Evolutionary conservation across 92 coral and sea anemone species (phyloP), one percentile per base, ranked within the genome.

Genomic region (Porites cylindrica): DNA sequence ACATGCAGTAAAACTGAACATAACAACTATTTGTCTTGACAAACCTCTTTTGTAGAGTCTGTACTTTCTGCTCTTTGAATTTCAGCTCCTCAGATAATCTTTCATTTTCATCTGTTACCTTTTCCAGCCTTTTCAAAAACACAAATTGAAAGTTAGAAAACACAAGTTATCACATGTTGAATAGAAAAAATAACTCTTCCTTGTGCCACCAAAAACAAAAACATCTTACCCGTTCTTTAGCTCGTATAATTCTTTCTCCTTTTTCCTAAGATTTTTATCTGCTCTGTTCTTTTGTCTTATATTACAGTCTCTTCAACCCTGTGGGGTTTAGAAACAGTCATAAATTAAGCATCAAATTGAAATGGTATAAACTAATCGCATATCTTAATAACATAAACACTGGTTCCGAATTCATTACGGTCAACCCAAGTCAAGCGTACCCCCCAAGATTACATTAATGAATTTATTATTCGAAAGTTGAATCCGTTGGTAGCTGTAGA

Each of bases 191-290:
- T 29, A 29, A 29, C 38, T 29, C 38, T 29, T 29, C 60, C 60
- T 13, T 0, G 13, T 7, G 10, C 10, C 60, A 13, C 60, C 60
- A 13, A 5, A 54, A 54, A 54, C 13, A 54, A 54, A 54, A 54
- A 54, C 6, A 54, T 54, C 83, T 20, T 66, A 96, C 99, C 96
- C 90, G 85, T 94, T 95, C 66, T 94, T 96, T 26, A 94, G 87
- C 47, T 96, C 99, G 82, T 95, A 90, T 26, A 90, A 64, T 76
- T 96, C 99, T 76, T 93, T 96, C 73, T 93, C 94, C 77, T 87
- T 94, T 72, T 84, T 93, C 60, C 89, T 88, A 1, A 90, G 90
- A 38, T 86, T 90, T 51, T 96, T 98, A 73, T 94, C 98, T 23
- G 85, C 73, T 64, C 94, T 95, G 83, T 81, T 77, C 59, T 91